These are phyloP conservation scores for Psittacus erithacus DNA, from an alignment of 2,113 vertebrate species.

Conservation along the genomic window DNA sequence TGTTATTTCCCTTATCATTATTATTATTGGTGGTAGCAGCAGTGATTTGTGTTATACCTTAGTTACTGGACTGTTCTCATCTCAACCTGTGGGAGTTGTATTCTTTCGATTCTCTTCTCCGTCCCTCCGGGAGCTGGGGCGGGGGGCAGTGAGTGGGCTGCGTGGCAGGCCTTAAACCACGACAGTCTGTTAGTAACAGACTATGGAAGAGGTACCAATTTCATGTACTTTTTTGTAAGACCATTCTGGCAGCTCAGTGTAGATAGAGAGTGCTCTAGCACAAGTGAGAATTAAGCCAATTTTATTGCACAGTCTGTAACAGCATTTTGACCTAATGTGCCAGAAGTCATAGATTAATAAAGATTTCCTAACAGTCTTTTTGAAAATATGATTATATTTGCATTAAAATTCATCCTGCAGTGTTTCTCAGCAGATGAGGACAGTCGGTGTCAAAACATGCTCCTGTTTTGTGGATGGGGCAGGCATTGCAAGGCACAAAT, in stretches of 20 bases:
- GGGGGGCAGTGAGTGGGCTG: no score
- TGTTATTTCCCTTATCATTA: no score
- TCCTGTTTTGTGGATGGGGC: neutral
- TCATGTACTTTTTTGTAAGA: neutral
- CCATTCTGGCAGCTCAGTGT: neutral
- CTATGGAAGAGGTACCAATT: neutral
- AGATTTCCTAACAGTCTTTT: neutral
- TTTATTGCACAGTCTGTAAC: neutral
- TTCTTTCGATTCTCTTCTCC: no score
- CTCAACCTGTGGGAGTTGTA: no score
- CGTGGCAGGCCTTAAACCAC: no score
- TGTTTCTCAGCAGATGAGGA: neutral
- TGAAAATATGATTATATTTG: neutral
- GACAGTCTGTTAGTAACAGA: neutral
- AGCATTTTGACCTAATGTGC: neutral
- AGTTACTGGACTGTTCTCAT: no score
- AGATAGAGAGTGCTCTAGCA: neutral
- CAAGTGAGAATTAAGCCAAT: neutral
- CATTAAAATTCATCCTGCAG: neutral
- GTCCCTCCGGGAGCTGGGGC: no score
- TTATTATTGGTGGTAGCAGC: no score
- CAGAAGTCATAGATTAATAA: neutral
- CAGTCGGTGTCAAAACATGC: accelerated
- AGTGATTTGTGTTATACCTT: no score
- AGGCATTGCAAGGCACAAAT: neutral